Percentiles rank a stretch among this genome's conserved stretches.
phyloP scores from a whole-genome alignment of 2,888 invertebrate genomes.

The Chaetogeoica ovagalla region DNA sequence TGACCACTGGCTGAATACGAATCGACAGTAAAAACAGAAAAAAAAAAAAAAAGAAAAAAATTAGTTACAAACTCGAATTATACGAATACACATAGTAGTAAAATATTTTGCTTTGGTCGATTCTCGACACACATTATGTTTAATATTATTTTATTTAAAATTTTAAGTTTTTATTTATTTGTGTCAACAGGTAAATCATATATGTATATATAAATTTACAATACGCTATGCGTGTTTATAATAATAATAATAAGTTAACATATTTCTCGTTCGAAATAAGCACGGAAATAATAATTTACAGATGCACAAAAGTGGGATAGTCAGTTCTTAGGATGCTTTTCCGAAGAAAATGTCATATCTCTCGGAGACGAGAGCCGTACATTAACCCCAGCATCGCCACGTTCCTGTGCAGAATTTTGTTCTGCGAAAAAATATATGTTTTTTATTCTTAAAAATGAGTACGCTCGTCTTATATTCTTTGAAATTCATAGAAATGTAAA shows the following conservation, averaged over 20 bases:
- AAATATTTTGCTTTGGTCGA: not conserved
- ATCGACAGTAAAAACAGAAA: no score
- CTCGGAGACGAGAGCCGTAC: conserved; percentile 28
- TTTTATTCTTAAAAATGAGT: conserved; percentile 35
- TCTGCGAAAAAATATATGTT: conserved; percentile 26
- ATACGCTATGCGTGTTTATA: no score
- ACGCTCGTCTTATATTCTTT: not conserved
- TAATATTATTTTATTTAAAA: not conserved
- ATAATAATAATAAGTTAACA: no score
- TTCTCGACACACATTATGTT: not conserved
- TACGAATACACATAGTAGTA: not conserved
- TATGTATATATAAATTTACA: no score
- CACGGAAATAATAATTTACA: not conserved
- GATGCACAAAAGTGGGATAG: not conserved
- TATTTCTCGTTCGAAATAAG: not conserved
- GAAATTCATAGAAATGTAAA: no score
- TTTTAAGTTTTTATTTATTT: conserved; percentile 17
- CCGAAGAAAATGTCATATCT: conserved; percentile 30
- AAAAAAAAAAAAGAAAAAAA: no score
- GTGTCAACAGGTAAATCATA: conserved; percentile 13
- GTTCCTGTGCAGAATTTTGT: conserved; percentile 26
- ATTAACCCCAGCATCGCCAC: conserved; percentile 24
- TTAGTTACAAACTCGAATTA: no score
- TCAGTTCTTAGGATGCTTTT: conserved; percentile 39
- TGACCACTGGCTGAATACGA: not conserved